These are phyloP conservation scores for Papilio protenor DNA, from an alignment of 2,888 invertebrate species.

Conservation along the genomic window DNA sequence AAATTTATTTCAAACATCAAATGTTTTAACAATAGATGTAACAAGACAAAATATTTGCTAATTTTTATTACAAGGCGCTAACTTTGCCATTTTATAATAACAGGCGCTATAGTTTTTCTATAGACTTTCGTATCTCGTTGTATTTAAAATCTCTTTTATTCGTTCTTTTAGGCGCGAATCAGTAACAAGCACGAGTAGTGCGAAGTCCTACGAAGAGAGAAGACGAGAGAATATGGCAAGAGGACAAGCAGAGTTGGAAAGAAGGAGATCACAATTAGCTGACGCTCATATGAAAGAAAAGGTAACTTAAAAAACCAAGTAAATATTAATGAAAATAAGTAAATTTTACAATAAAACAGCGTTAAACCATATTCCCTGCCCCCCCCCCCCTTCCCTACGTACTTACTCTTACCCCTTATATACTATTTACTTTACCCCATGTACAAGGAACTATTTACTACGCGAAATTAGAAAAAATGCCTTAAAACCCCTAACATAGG, in stretches of 20 bases:
- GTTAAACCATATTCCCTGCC: too few relatives aligned
- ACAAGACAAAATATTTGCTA: not conserved
- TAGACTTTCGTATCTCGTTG: not conserved
- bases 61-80: not conserved
- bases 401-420: too few relatives aligned
- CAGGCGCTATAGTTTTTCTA: not conserved
- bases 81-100: not conserved
- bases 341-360: too few relatives aligned
- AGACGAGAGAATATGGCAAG: slow-evolving; percentile 98
- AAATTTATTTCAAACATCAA: too few relatives aligned
- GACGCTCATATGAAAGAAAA: slow-evolving; percentile 95
- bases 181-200: slow-evolving; percentile 66
- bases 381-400: too few relatives aligned
- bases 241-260: slow-evolving; percentile 98
- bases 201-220: slow-evolving; percentile 96
- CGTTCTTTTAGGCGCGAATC: slow-evolving; percentile 69
- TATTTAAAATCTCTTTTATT: not conserved
- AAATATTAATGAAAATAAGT: too few relatives aligned
- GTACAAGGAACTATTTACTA: too few relatives aligned
- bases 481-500: too few relatives aligned
- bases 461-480: too few relatives aligned
- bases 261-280: slow-evolving; percentile 93
- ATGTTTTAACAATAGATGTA: too few relatives aligned
- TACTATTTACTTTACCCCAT: too few relatives aligned
- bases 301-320: slow-evolving; percentile 52